Evolutionary conservation across 2,888 invertebrate species (phyloP), one percentile per base, ranked within the genome.

Genomic region (Sylvicola cinctus): DNA sequence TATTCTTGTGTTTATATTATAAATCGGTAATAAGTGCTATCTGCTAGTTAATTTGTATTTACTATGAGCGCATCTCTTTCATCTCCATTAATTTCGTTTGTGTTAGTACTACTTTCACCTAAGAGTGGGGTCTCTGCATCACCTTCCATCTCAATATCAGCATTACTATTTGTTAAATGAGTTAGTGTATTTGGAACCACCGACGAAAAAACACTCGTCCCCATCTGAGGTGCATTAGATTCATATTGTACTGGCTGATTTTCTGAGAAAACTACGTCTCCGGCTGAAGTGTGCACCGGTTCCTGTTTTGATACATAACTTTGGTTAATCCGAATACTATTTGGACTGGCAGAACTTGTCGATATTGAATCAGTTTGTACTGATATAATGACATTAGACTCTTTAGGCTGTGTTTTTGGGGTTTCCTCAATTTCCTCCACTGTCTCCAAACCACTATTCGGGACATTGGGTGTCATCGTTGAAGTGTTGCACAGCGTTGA

Each of bases 341-440:
- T 41, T 20, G 41, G 39, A 35, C 38, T 38, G 27, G 34, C 36
- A 26, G 38, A 36, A 16, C 35, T 38, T 6, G 38, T 35, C 28
- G 38, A 36, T 5, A 31, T 10, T 15, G 33, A 29, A 15, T 16
- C 16, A 10, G 23, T 13, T 16, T 43, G 41, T 47, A 49, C 44
- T 42, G 45, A 37, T 50, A 51, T 43, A 49, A 52, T 30, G 54
- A 6, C 4, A 20, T 20, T 20, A 8, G 20, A 20, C 8, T 42
- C 25, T 55, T 45, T 35, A 53, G 44, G 5, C 51, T 47, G 31
- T 49, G 50, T 40, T 53, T 30, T 17, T 26, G 50, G 48, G 39
- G 51, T 54, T 25, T 52, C 55, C 37, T 52, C 59, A 38, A 59
- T 56, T 46, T 60, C 59, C 26, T 51, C 51, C 12, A 60, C 46